Evolutionary conservation across 1,140 invertebrate species (phyloP), one percentile per base, ranked within the genome.

Genomic region (Nebria ingens): DNA sequence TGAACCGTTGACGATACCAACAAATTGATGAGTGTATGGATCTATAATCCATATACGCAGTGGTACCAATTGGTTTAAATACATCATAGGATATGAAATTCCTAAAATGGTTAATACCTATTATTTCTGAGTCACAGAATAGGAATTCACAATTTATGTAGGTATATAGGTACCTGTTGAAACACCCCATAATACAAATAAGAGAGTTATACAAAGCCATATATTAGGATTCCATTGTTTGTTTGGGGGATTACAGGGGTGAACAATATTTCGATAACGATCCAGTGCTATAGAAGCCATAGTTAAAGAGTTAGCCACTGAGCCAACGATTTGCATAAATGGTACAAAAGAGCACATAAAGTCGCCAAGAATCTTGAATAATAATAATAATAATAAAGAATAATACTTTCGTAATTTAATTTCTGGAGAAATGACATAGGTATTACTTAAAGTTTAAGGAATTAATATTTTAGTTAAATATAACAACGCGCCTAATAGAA

Each of bases 241-340:
- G 12, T 65, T 68, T 42, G 62, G 60, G 9, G 69, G 62, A n/a
- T n/a, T n/a, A n/a, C n/a, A n/a, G 1, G 67, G 64, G 19, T 71
- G 59, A 21, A 72, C 67, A 0, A 76, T 66, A 21, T 69, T 73
- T 63, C 68, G 60, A 34, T 77, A 79, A 23, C 77, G 67, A 61
- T 80, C 77, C 23, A 79, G 50, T 1, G 79, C 76, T 19, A 80
- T 74, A 19, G 69, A 70, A 19, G 76, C 70, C n/a, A 80, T 64
- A 9, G 74, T 72, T 3, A 76, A 58, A 2, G 77, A 77, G 54
- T 74, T 76, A 3, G 68, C 69, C 11, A 78, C 54, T 34, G 77
- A 63, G 1, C 76, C 72, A 0, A 71, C 64, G 1, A 73, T 73
- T 62, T 77, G 76, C 0, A 73, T 52, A 56, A 73, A 75, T 2